phyloP scores from a whole-genome alignment of 2,797 vertebrate genomes.

The Pelodytes ibericus region DNA sequence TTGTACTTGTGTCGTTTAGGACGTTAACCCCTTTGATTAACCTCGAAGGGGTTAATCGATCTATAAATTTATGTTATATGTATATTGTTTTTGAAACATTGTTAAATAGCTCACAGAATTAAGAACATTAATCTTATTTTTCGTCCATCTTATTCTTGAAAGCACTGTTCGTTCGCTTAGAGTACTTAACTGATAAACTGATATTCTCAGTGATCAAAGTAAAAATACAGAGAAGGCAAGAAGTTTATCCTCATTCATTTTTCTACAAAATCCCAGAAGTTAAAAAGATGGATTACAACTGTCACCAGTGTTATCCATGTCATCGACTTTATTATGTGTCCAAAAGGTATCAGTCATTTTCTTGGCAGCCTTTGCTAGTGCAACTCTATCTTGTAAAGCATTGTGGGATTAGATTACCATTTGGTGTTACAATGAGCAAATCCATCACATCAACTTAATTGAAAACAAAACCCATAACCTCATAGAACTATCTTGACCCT shows the following conservation, averaged over 20 bases:
- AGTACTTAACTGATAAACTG: constrained; percentile 46
- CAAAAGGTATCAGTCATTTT: constrained; percentile 54
- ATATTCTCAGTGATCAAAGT: constrained; percentile 49
- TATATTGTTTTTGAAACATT: neutral
- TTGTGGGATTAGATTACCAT: constrained; percentile 51
- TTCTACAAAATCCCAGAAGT: constrained; percentile 54
- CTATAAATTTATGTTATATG: neutral
- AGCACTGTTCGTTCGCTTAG: neutral
- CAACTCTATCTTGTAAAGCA: constrained; percentile 37
- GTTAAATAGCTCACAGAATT: neutral
- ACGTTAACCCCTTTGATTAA: no score
- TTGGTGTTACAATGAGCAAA: constrained; percentile 53
- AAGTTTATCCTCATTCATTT: constrained; percentile 58
- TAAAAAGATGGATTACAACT: constrained; percentile 59
- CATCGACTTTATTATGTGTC: constrained; percentile 56
- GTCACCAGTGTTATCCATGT: constrained; percentile 56
- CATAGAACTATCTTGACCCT: constrained; percentile 35
- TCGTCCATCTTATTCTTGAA: constrained; percentile 16
- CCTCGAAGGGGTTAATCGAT: no score
- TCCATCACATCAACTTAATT: constrained; percentile 55
- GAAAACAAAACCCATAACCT: constrained; percentile 53
- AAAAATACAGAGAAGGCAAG: constrained; percentile 51
- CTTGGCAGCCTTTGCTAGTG: constrained; percentile 52
- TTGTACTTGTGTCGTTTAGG: no score
- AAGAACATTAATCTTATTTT: constrained; percentile 25